Percentiles rank a stretch among this genome's conserved stretches.
Evolutionary conservation across 2,888 invertebrate species (phyloP).

Genomic region (Stramonita haemastoma): DNA sequence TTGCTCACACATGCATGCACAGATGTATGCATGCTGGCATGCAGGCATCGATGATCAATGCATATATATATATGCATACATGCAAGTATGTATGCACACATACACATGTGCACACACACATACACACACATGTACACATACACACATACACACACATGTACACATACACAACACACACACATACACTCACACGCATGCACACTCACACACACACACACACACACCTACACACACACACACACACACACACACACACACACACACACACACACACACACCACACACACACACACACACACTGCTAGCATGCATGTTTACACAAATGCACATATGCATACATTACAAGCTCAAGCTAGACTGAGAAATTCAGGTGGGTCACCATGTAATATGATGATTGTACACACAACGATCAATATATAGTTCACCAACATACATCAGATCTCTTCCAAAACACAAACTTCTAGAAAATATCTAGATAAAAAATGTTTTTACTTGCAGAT

Average conservation of each 20-base stretch:
- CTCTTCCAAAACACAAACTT: too few species aligned
- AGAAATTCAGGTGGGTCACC: too few species aligned
- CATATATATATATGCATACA: not conserved
- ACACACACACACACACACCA: not conserved
- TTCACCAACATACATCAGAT: too few species aligned
- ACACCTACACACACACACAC: not conserved
- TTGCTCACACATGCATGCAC: not conserved
- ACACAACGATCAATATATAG: too few species aligned
- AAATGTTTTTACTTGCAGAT: too few species aligned
- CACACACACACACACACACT: not conserved
- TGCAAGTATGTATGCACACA: not conserved
- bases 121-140: not conserved
- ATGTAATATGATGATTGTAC: too few species aligned
- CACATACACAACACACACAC: not conserved
- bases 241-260: not conserved
- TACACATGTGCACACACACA: not conserved
- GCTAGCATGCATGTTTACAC: too few species aligned
- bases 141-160: not conserved
- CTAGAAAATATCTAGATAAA: too few species aligned
- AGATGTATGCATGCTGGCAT: not conserved
- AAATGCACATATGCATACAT: too few species aligned
- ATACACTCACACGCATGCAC: not conserved
- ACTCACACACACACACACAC: not conserved
- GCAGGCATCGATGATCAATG: not conserved
- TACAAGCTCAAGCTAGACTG: too few species aligned